A percentile compares a stretch with the other conserved stretches of the same genome.
Evolutionary conservation across 2,113 vertebrate genomes (phyloP).

Genomic region (Diadophis punctatus): DNA sequence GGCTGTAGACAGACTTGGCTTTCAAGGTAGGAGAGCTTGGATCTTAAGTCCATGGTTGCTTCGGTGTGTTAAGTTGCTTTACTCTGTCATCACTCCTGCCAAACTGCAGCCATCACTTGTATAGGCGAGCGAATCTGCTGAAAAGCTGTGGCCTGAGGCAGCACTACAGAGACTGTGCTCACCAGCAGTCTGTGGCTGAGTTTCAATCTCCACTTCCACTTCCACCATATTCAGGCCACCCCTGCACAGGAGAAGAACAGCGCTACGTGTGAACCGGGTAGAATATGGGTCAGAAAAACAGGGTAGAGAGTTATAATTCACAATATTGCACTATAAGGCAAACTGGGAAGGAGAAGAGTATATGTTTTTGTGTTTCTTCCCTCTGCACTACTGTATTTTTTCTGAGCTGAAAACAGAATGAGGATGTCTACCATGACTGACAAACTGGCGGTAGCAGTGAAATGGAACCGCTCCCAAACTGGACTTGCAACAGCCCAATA

Average conservation of each 20-base stretch:
- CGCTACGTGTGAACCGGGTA: neutral
- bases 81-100: neutral
- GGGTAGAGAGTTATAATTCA: neutral
- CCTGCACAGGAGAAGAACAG: slow-evolving; percentile 45
- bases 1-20: neutral
- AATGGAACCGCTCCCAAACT: neutral
- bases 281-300: neutral
- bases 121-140: slow-evolving; percentile 73
- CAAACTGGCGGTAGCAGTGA: neutral
- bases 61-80: accelerated
- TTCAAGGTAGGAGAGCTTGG: neutral
- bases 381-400: neutral
- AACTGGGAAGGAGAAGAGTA: neutral
- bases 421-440: neutral
- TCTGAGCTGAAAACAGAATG: neutral
- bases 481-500: neutral
- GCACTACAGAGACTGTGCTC: slow-evolving; percentile 77
- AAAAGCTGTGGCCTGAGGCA: slow-evolving; percentile 75
- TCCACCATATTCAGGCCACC: slow-evolving; percentile 77
- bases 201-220: slow-evolving; percentile 75
- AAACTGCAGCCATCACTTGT: slow-evolving; percentile 55
- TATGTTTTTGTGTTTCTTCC: neutral
- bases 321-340: neutral
- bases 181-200: slow-evolving; percentile 55
- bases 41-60: neutral